phyloP scores from a whole-genome alignment of 2,888 invertebrate genomes.

The Phalera bucephala region DNA sequence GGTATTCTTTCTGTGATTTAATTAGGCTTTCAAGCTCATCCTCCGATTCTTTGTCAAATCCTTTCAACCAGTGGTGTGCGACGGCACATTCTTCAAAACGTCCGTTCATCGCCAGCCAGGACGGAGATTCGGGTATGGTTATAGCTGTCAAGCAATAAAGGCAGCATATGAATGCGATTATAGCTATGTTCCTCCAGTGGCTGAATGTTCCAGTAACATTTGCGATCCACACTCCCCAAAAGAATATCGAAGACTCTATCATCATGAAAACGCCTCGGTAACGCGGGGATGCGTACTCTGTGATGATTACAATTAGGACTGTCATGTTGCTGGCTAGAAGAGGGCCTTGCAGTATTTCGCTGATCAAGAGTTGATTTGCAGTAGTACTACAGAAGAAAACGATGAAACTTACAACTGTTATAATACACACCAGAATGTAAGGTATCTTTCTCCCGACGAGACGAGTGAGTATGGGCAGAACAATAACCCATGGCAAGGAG shows the following conservation, averaged over 20 bases:
- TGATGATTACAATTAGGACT: conserved; percentile 43
- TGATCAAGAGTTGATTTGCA: conserved; percentile 39
- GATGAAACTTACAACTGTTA: conserved; percentile 38
- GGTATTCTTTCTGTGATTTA: conserved; percentile 27
- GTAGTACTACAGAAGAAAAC: conserved; percentile 45
- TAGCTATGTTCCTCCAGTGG: conserved; percentile 48
- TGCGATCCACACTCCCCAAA: conserved; percentile 55
- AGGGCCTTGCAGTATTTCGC: conserved; percentile 44
- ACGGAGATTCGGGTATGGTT: conserved; percentile 45
- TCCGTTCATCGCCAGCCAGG: conserved; percentile 43
- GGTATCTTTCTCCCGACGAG: conserved; percentile 35
- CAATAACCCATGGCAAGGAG: conserved; percentile 35
- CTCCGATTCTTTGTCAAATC: conserved; percentile 31
- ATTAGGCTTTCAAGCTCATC: conserved; percentile 37
- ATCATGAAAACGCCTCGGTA: conserved; percentile 51
- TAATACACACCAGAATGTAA: conserved; percentile 24
- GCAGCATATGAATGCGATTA: conserved; percentile 33
- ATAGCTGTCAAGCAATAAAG: conserved; percentile 30
- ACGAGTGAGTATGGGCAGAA: conserved; percentile 28
- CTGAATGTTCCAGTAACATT: conserved; percentile 51
- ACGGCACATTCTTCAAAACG: conserved; percentile 30
- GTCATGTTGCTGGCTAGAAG: conserved; percentile 44
- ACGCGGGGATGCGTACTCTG: conserved; percentile 48
- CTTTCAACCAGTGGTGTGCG: conserved; percentile 43
- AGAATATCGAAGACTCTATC: conserved; percentile 48